Percentiles rank a stretch among this genome's conserved stretches.
These are phyloP conservation scores for Limnodromus scolopaceus DNA, from an alignment of 2,797 vertebrate genomes.

Conservation along the genomic window DNA sequence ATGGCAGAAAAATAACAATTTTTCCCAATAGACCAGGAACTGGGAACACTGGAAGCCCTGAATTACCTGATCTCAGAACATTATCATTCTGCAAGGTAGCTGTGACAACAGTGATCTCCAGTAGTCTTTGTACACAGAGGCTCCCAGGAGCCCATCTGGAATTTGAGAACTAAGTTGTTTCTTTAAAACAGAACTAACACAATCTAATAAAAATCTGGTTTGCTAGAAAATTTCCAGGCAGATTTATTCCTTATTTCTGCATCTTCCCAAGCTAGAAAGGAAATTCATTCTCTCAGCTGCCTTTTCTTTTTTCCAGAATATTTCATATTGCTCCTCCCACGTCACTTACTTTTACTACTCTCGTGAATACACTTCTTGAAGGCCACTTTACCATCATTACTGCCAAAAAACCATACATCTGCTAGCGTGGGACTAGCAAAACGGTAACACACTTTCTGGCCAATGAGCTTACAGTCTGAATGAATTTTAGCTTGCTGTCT, in stretches of 20 bases:
- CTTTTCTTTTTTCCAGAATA: background rate
- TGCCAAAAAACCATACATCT: background rate
- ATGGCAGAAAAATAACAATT: background rate
- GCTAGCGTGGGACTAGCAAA: background rate
- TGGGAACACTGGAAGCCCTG: background rate
- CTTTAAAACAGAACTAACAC: background rate
- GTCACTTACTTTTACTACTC: background rate
- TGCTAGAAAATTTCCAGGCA: background rate
- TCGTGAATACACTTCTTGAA: background rate
- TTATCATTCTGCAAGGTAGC: background rate
- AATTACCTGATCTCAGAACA: background rate
- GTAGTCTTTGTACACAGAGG: background rate
- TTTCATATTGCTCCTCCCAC: background rate
- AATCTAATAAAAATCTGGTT: background rate
- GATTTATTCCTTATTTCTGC: background rate
- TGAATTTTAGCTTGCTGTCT: background rate
- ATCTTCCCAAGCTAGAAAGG: background rate
- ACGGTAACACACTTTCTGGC: background rate
- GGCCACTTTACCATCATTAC: background rate
- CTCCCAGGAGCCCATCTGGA: background rate
- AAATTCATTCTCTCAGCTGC: background rate
- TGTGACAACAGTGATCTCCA: background rate
- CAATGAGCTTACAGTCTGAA: background rate
- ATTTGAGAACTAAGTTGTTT: background rate
- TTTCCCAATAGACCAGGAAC: background rate